phyloP scores from a whole-genome alignment of 2,797 vertebrate genomes.

The Siniperca obscura region DNA sequence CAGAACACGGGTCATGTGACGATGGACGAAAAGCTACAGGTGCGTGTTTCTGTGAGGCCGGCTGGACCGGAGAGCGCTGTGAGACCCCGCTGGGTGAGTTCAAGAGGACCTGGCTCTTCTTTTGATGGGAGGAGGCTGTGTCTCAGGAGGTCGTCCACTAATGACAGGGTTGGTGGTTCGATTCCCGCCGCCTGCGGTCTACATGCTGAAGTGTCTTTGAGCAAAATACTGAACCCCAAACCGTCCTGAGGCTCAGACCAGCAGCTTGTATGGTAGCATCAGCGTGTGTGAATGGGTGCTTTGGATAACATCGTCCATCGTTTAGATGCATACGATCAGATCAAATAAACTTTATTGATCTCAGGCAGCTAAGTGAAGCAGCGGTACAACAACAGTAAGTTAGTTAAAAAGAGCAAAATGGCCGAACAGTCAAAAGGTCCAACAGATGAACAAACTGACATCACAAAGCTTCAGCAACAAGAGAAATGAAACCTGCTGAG shows the following conservation, averaged over 20 bases:
- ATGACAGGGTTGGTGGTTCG: background rate
- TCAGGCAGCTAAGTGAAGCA: no score
- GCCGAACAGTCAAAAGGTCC: background rate
- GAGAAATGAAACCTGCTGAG: no score
- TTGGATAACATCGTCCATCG: no score
- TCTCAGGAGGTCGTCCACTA: background rate
- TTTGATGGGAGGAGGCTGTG: background rate
- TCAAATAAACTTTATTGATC: no score
- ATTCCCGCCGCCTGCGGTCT: background rate
- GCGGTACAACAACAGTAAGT: background rate
- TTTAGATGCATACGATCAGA: no score
- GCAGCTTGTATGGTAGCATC: no score
- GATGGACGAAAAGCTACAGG: slow-evolving; percentile 87
- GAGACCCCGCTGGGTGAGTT: slow-evolving; percentile 86
- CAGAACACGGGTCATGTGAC: slow-evolving; percentile 88
- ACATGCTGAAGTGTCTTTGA: no score
- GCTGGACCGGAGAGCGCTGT: slow-evolving; percentile 92
- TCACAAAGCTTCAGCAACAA: no score
- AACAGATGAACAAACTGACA: no score
- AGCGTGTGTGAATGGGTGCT: no score
- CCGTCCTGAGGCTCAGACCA: no score
- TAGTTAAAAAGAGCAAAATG: background rate
- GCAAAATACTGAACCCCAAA: no score
- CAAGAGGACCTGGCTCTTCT: background rate
- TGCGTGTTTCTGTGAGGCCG: slow-evolving; percentile 89